Conservation (phyloP, 2,888 invertebrate genomes). For the Helleia helle region DNA sequence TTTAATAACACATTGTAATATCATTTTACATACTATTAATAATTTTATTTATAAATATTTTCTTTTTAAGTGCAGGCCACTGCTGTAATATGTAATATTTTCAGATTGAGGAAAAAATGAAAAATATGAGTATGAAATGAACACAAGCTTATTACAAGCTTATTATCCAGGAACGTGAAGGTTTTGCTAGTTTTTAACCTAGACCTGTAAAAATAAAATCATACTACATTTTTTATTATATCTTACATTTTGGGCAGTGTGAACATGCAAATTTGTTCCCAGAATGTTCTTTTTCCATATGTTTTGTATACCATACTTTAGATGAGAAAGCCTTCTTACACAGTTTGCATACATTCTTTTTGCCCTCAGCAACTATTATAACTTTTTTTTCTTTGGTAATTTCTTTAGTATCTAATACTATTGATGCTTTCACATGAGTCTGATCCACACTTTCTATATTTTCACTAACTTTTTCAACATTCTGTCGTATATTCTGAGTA, state of each 20-base stretch:
- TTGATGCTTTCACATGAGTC: not conserved
- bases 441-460: conserved; percentile 9
- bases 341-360: conserved; percentile 37
- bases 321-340: conserved; percentile 47
- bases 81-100: too few relatives aligned
- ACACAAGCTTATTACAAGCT: too few relatives aligned
- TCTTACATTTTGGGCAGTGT: conserved; percentile 50
- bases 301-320: conserved; percentile 51
- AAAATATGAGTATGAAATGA: too few relatives aligned
- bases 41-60: too few relatives aligned
- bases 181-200: too few relatives aligned
- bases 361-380: conserved; percentile 15
- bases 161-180: too few relatives aligned
- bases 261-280: conserved; percentile 38
- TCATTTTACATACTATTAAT: too few relatives aligned
- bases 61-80: too few relatives aligned
- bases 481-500: not conserved
- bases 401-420: conserved; percentile 6
- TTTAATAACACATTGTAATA: too few relatives aligned
- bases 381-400: conserved; percentile 16
- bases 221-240: not conserved
- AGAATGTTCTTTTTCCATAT: conserved; percentile 47
- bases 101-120: too few relatives aligned
- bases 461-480: not conserved
- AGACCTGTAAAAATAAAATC: too few relatives aligned